Conservation (phyloP, 2,888 invertebrate genomes). For the Mythimna albipuncta region DNA sequence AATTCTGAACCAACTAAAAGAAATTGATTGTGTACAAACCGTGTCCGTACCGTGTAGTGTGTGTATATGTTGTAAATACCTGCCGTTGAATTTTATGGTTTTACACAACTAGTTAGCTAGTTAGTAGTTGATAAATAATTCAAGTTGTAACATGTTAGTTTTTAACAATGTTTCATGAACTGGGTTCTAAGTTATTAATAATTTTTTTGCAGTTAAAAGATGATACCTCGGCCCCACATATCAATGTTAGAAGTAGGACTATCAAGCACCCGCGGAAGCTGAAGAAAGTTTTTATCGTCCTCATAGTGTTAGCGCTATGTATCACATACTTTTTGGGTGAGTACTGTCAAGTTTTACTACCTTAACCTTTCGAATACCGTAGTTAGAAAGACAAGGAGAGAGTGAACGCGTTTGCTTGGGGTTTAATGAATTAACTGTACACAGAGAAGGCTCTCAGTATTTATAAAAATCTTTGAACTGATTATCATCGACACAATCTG, state of each 20-base stretch:
- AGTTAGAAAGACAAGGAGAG: too few relatives aligned
- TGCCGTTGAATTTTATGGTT: constrained; percentile 22
- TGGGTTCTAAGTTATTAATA: background rate
- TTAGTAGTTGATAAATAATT: background rate
- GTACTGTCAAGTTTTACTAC: constrained; percentile 53
- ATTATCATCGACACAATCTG: background rate
- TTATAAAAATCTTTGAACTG: background rate
- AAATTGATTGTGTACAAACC: background rate
- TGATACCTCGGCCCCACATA: constrained; percentile 81
- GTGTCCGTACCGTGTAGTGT: too few relatives aligned
- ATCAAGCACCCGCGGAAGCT: constrained; percentile 83
- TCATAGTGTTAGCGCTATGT: constrained; percentile 81
- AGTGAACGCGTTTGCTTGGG: too few relatives aligned
- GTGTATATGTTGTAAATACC: background rate
- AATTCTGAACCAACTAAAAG: background rate
- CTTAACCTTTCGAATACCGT: background rate
- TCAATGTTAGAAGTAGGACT: constrained; percentile 77
- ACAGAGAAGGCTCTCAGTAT: too few relatives aligned
- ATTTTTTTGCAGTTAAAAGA: constrained; percentile 83
- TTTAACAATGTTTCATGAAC: constrained; percentile 10
- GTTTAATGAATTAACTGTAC: background rate
- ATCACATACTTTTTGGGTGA: constrained; percentile 87
- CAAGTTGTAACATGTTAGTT: background rate
- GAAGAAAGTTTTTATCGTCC: constrained; percentile 84
- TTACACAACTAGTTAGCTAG: background rate